phyloP scores from a whole-genome alignment of 2,113 vertebrate species.

The Thinocorus orbignyianus region DNA sequence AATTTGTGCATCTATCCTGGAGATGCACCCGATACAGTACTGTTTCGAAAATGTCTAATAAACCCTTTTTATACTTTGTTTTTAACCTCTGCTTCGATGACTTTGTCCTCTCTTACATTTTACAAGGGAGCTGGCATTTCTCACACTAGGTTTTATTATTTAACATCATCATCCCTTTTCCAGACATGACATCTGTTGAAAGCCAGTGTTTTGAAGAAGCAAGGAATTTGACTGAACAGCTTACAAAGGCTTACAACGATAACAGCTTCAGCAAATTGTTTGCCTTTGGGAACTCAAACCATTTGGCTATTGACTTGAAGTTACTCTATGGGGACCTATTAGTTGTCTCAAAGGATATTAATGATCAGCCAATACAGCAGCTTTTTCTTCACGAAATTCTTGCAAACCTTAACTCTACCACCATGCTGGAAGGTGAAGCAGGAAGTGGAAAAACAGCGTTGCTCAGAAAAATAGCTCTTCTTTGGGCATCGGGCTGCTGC shows the following conservation, averaged over 20 bases:
- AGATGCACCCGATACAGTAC: too few species aligned
- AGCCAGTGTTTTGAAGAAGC: constrained; percentile 4
- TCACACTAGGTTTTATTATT: not conserved
- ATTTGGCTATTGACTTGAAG: not conserved
- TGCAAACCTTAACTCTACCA: constrained; percentile 18
- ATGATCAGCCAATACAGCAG: not conserved
- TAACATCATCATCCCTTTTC: not conserved
- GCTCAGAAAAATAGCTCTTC: constrained; percentile 52
- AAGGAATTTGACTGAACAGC: not conserved
- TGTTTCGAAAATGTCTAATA: too few species aligned
- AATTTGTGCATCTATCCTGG: too few species aligned
- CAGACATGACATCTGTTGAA: not conserved
- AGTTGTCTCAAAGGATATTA: constrained; percentile 30
- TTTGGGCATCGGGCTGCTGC: constrained; percentile 65
- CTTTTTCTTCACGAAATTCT: constrained; percentile 27
- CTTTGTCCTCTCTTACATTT: too few species aligned
- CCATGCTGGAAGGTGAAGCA: constrained; percentile 60
- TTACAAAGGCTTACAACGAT: constrained; percentile 3
- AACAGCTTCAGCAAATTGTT: not conserved
- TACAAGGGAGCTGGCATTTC: too few species aligned
- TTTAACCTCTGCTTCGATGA: too few species aligned
- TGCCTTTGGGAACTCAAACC: not conserved
- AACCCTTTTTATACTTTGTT: too few species aligned
- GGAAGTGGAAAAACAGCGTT: constrained; percentile 57
- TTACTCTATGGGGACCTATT: constrained; percentile 20